phyloP scores from a whole-genome alignment of 2,888 invertebrate species.

The Perdita meconis region DNA sequence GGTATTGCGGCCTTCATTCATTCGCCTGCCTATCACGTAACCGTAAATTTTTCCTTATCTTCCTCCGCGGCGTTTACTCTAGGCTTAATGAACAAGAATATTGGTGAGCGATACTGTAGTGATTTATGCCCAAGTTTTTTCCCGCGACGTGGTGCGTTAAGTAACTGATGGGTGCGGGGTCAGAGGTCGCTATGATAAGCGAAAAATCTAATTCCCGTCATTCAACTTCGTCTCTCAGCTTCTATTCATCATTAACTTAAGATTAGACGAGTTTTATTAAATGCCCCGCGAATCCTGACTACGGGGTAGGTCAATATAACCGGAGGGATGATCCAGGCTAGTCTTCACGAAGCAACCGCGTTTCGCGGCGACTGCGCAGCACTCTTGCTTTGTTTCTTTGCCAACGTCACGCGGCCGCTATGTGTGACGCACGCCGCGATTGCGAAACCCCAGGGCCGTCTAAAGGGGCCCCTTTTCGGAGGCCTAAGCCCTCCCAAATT shows the following conservation, averaged over 20 bases:
- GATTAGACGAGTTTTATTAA: too few relatives aligned
- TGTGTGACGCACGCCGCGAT: slow-evolving; percentile 53
- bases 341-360: too few relatives aligned
- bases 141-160: slow-evolving; percentile 16
- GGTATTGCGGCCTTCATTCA: slow-evolving; percentile 35
- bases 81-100: slow-evolving; percentile 22
- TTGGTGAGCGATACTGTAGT: slow-evolving; percentile 15
- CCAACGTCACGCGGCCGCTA: slow-evolving; percentile 68
- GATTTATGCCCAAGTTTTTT: slow-evolving; percentile 38
- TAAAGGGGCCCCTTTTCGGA: too few relatives aligned
- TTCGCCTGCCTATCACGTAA: slow-evolving; percentile 20
- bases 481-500: too few relatives aligned
- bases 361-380: not conserved
- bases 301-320: too few relatives aligned
- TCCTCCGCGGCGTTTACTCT: not conserved
- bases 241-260: too few relatives aligned
- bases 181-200: slow-evolving; percentile 61
- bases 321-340: too few relatives aligned
- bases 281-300: too few relatives aligned
- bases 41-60: slow-evolving; percentile 37
- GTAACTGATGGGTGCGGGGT: slow-evolving; percentile 43
- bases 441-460: slow-evolving; percentile 45
- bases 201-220: too few relatives aligned
- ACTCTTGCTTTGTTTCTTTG: slow-evolving; percentile 38
- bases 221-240: too few relatives aligned